Base-by-base conservation (phyloP, 2,888 invertebrate species). In the Pocota personata region DNA sequence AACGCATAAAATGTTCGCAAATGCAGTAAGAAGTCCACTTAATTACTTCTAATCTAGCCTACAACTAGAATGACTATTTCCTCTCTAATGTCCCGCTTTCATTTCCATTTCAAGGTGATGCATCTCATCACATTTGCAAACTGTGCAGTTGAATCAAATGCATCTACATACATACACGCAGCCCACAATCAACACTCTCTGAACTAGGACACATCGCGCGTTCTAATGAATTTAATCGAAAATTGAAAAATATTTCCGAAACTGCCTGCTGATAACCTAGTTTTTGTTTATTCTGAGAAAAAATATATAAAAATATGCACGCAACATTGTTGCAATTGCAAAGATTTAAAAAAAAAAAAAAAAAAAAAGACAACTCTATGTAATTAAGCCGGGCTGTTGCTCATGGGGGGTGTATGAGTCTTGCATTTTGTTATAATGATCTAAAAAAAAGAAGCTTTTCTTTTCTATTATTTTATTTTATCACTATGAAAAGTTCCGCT, bases 21-120 rank as follows among this genome's bases (percentile, higher is more conserved):
- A 55, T 27, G 7, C 10, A 35, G 40, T 71, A 30, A 79, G 27
- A 52, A 16, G 60, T 40, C 64, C 37, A 66, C 71, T 82, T 77
- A 78, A 86, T 86, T 86, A 77, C 60, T 82, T 77, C 14, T 71
- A 76, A 86, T 86, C 76, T 80, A 76, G 58, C 27, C 19, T 72
- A 67, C 77, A 75, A 62, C 60, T 60, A 64, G 60, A 86, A 67
- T 62, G 76, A 67, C 52, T 32, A 66, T 67, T 82, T 86, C 86
- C 86, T 86, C 71, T 82, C 67, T 55, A 79, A 72, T 86, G 76
- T 80, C 75, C 71, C 80, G 75, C 52, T 79, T 58, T 57, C 57
- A 71, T 84, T 84, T 84, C 46, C 66, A 84, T 79, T 84, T 84
- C 84, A 84, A 84, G 84, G 84, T 84, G 75, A 84, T 76, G 52